These are phyloP conservation scores for Terrapene triunguis DNA, from an alignment of 2,113 vertebrate genomes.

Conservation along the genomic window DNA sequence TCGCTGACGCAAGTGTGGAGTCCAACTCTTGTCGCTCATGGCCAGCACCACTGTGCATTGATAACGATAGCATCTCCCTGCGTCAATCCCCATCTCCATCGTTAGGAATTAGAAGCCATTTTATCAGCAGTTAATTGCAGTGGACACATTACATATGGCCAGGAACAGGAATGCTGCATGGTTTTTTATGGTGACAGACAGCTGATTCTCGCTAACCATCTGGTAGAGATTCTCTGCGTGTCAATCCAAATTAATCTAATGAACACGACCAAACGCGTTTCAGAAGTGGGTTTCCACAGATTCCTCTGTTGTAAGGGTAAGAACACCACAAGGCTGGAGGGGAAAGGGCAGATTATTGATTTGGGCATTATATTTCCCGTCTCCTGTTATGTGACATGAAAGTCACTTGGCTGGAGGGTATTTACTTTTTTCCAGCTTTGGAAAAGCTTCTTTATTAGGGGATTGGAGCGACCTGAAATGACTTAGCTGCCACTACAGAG, in stretches of 20 bases:
- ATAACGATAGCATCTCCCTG: not conserved
- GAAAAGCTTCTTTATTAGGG: no score
- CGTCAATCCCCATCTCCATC: not conserved
- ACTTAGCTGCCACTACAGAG: not conserved
- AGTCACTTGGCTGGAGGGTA: rapidly evolving
- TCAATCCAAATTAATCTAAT: constrained; percentile 46
- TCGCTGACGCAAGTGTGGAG: not conserved
- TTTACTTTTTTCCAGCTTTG: not conserved
- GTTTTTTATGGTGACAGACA: constrained; percentile 22
- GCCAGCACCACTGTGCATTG: not conserved
- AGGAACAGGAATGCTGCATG: not conserved
- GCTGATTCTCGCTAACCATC: constrained; percentile 61
- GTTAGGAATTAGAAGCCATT: not conserved
- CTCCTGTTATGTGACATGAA: not conserved
- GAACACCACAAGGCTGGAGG: not conserved
- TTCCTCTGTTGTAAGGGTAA: not conserved
- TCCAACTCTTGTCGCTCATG: not conserved
- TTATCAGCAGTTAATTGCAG: constrained; percentile 47
- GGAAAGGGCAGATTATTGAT: not conserved
- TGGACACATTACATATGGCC: constrained; percentile 45
- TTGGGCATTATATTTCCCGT: not conserved
- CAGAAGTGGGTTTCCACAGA: not conserved
- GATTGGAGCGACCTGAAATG: not conserved
- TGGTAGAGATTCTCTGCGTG: constrained; percentile 39
- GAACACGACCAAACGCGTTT: rapidly evolving